Percentiles rank a stretch among this genome's conserved stretches.
These are phyloP conservation scores for Drosophila quasianomalipes DNA, from an alignment of 2,888 invertebrate genomes.

Conservation along the genomic window DNA sequence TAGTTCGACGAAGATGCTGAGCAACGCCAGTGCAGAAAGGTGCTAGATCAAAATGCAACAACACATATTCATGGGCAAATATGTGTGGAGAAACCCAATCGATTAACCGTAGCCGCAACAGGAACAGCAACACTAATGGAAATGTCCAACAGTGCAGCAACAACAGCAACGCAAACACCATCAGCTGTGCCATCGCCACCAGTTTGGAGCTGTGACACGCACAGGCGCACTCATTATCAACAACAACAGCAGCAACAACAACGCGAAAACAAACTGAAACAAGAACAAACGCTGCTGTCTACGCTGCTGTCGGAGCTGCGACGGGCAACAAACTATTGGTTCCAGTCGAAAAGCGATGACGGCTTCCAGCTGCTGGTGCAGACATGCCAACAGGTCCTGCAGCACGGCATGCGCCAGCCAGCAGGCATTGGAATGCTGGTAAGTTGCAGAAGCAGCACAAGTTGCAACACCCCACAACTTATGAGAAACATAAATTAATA, in stretches of 20 bases:
- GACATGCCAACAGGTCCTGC: conserved; percentile 70
- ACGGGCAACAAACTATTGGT: conserved; percentile 63
- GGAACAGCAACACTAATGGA: conserved; percentile 11
- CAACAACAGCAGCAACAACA: conserved; percentile 35
- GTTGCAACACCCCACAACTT: conserved; percentile 30
- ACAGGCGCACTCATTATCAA: conserved; percentile 41
- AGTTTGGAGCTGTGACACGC: conserved; percentile 45
- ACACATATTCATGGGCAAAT: conserved; percentile 18
- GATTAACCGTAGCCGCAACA: conserved; percentile 8
- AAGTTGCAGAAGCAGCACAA: conserved; percentile 14
- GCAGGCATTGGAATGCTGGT: conserved; percentile 23
- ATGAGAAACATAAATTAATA: background rate
- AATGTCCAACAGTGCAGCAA: conserved; percentile 30
- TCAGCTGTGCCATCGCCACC: conserved; percentile 37
- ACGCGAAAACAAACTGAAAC: conserved; percentile 33
- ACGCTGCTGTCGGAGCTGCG: conserved; percentile 51
- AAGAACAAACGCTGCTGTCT: conserved; percentile 32
- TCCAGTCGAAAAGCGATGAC: conserved; percentile 57
- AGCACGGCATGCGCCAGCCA: conserved; percentile 68
- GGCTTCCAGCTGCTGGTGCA: conserved; percentile 56
- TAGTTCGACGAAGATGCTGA: conserved; percentile 2
- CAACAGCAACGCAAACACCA: conserved; percentile 7
- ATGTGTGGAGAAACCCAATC: conserved; percentile 28
- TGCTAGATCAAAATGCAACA: conserved; percentile 41
- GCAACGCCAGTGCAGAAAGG: conserved; percentile 20